Conservation (phyloP, 2,797 vertebrate genomes). For the Garrulus glandarius region DNA sequence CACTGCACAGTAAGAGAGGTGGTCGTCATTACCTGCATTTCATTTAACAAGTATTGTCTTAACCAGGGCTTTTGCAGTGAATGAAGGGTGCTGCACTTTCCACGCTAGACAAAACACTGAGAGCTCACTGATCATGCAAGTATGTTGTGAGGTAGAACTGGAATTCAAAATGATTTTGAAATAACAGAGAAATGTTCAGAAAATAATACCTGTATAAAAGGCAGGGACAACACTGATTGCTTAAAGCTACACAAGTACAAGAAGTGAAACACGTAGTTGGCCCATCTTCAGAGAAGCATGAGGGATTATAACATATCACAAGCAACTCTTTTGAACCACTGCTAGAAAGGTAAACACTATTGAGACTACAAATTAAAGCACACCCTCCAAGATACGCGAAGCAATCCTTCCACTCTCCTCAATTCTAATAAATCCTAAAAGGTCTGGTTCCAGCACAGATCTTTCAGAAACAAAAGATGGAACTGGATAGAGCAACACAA, state of each 20-base stretch:
- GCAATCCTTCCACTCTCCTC: not conserved
- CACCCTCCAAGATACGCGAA: not conserved
- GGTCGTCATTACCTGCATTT: not conserved
- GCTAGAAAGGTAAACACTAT: not conserved
- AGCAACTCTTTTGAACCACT: not conserved
- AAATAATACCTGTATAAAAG: not conserved
- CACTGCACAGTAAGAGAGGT: rapidly evolving
- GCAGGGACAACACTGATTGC: not conserved
- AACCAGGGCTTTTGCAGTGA: not conserved
- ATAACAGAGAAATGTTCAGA: not conserved
- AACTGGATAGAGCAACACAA: not conserved
- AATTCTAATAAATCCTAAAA: not conserved
- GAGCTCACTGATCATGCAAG: not conserved
- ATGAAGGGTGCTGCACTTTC: not conserved
- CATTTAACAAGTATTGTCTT: not conserved
- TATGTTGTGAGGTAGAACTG: not conserved
- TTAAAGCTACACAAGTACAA: not conserved
- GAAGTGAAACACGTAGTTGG: not conserved
- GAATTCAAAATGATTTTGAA: not conserved
- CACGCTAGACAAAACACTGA: not conserved
- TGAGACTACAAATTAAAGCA: not conserved
- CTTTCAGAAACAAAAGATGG: not conserved
- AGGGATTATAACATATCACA: not conserved
- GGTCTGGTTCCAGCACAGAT: not conserved
- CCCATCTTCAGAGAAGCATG: not conserved